Evolutionary conservation across 1,140 invertebrate species (phyloP).

Genomic region (Pissodes strobi): DNA sequence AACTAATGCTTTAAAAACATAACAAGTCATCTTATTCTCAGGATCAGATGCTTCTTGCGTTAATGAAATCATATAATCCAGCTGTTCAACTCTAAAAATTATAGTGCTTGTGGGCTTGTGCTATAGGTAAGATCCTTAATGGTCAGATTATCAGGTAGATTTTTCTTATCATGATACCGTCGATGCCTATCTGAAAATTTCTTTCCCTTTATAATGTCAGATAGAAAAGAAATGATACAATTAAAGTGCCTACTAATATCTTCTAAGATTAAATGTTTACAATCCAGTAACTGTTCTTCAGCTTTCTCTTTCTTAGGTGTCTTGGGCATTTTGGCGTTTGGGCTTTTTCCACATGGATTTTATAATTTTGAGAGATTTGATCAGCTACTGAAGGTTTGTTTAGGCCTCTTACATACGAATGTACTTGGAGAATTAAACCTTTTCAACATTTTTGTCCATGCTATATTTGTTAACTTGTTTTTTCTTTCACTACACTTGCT

Average conservation of each 20-base stretch:
- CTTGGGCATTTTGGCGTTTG: conserved; percentile 2
- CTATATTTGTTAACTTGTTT: too few species aligned
- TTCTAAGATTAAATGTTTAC: conserved; percentile 36
- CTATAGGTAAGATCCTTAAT: conserved; percentile 37
- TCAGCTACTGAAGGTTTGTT: too few species aligned
- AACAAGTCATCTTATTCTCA: conserved; percentile 15
- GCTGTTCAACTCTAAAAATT: conserved; percentile 38
- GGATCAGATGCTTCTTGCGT: conserved; percentile 35
- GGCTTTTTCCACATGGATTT: too few species aligned
- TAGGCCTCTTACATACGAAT: too few species aligned
- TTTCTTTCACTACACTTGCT: too few species aligned
- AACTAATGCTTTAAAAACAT: conserved; percentile 46
- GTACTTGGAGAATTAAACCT: too few species aligned
- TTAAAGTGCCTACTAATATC: conserved; percentile 28
- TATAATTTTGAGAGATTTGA: too few species aligned
- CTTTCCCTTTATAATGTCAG: conserved; percentile 34
- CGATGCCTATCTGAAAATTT: conserved; percentile 32
- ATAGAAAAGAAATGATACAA: conserved; percentile 19
- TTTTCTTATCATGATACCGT: conserved; percentile 21
- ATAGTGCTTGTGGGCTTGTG: conserved; percentile 38
- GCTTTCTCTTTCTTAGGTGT: not conserved
- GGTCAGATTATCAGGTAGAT: conserved; percentile 2
- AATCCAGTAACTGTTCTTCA: conserved; percentile 23
- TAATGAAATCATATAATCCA: conserved; percentile 26
- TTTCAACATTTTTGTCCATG: too few species aligned